These are phyloP conservation scores for Xyliphius kryptos DNA, from an alignment of 2,113 vertebrate genomes.

Conservation along the genomic window DNA sequence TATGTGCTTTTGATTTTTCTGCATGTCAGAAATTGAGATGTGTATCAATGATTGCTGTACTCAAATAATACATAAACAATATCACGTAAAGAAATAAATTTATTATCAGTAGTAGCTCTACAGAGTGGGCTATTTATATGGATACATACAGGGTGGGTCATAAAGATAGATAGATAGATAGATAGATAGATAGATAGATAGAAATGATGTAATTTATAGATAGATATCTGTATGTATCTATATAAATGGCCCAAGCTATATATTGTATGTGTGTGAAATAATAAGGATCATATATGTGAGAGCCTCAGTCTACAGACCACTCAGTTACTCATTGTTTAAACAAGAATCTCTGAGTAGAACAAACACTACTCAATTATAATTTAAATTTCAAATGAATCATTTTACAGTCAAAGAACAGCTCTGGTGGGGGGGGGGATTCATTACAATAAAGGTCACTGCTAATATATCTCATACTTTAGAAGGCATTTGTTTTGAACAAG, in stretches of 20 bases:
- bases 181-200: too few species aligned
- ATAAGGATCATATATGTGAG: not conserved
- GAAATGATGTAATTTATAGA: too few species aligned
- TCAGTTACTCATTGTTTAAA: slow-evolving; percentile 16
- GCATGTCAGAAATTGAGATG: not conserved
- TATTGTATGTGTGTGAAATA: not conserved
- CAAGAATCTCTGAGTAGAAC: not conserved
- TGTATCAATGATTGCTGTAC: not conserved
- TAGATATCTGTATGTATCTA: too few species aligned
- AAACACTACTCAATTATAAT: not conserved
- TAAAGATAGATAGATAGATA: too few species aligned
- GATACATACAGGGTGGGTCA: too few species aligned
- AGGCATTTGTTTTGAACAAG: not conserved
- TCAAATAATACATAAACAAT: not conserved
- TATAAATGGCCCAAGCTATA: too few species aligned
- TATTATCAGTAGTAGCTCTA: too few species aligned
- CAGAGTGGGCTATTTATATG: too few species aligned
- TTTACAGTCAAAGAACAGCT: slow-evolving; percentile 4
- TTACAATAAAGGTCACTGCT: slow-evolving; percentile 7
- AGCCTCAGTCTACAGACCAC: slow-evolving; percentile 29
- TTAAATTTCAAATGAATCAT: slow-evolving; percentile 19
- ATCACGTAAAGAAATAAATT: not conserved
- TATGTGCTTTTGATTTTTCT: not conserved
- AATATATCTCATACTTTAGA: not conserved
- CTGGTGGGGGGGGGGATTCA: not conserved